Evolutionary conservation across 1,140 invertebrate genomes (phyloP).

Genomic region (Ditylenchus dipsaci): DNA sequence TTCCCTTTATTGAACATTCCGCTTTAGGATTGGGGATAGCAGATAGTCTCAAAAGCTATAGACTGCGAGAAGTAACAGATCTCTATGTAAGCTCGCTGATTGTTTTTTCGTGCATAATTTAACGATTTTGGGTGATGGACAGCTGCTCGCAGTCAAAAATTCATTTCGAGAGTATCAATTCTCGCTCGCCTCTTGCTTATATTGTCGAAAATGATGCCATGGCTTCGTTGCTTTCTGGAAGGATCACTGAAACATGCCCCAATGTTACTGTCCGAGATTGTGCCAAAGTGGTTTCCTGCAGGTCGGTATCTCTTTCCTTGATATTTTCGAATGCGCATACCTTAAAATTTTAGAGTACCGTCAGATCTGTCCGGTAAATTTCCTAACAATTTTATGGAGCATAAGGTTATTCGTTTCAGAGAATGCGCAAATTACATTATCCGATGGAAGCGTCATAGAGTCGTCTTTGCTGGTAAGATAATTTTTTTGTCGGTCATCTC

Average conservation of each 20-base stretch:
- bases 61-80: slow-evolving; percentile 35
- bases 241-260: slow-evolving; percentile 19
- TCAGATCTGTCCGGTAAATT: no score
- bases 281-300: neutral
- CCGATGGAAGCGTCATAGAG: slow-evolving; percentile 58
- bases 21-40: slow-evolving; percentile 42
- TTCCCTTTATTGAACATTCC: neutral
- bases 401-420: slow-evolving; percentile 26
- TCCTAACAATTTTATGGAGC: no score
- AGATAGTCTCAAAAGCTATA: slow-evolving; percentile 28
- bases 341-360: neutral
- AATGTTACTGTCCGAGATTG: slow-evolving; percentile 31
- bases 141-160: slow-evolving; percentile 39
- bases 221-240: slow-evolving; percentile 28
- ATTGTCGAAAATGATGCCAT: slow-evolving; percentile 43
- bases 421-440: slow-evolving; percentile 58
- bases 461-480: slow-evolving; percentile 61
- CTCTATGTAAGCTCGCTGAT: slow-evolving; percentile 27
- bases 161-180: slow-evolving; percentile 28
- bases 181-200: slow-evolving; percentile 25
- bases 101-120: slow-evolving; percentile 10
- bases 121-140: slow-evolving; percentile 3
- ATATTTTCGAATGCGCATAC: neutral
- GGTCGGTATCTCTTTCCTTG: neutral
- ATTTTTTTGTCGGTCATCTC: no score